phyloP scores from a whole-genome alignment of 2,888 invertebrate species.

The Eupithecia exiguata region DNA sequence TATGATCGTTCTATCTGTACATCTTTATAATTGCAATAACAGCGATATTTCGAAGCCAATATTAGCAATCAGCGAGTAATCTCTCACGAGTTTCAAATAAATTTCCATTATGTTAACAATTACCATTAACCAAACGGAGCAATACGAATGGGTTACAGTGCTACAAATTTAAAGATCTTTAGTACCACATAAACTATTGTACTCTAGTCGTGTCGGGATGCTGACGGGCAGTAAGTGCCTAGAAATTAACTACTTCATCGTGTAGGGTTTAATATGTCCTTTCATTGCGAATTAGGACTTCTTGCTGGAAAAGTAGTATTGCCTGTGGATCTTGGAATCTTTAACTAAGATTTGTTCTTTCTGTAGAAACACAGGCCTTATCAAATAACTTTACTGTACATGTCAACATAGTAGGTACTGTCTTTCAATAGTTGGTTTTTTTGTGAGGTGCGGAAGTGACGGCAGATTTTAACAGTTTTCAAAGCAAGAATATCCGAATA shows the following conservation, averaged over 20 bases:
- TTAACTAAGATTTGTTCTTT: neutral
- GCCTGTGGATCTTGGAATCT: neutral
- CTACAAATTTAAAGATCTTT: slow-evolving; percentile 16
- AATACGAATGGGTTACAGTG: slow-evolving; percentile 27
- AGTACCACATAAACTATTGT: slow-evolving; percentile 7
- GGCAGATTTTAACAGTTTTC: neutral
- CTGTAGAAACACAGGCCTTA: neutral
- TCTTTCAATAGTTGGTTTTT: neutral
- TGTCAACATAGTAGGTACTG: neutral
- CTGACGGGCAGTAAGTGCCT: slow-evolving; percentile 1
- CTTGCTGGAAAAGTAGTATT: neutral
- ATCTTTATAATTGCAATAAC: slow-evolving; percentile 16
- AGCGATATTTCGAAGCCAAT: slow-evolving; percentile 22
- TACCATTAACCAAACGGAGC: slow-evolving; percentile 33
- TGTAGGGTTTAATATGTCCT: neutral
- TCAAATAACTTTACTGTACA: neutral
- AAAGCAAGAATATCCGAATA: neutral
- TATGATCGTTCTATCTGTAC: neutral
- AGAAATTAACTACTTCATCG: slow-evolving; percentile 2
- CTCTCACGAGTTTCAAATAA: slow-evolving; percentile 39
- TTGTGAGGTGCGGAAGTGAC: neutral
- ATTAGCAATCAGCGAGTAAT: slow-evolving; percentile 34
- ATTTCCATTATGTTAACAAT: slow-evolving; percentile 38
- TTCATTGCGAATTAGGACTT: neutral
- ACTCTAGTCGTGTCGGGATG: neutral